phyloP scores from a whole-genome alignment of 2,113 vertebrate species.

The Oxygymnocypris stewartii region DNA sequence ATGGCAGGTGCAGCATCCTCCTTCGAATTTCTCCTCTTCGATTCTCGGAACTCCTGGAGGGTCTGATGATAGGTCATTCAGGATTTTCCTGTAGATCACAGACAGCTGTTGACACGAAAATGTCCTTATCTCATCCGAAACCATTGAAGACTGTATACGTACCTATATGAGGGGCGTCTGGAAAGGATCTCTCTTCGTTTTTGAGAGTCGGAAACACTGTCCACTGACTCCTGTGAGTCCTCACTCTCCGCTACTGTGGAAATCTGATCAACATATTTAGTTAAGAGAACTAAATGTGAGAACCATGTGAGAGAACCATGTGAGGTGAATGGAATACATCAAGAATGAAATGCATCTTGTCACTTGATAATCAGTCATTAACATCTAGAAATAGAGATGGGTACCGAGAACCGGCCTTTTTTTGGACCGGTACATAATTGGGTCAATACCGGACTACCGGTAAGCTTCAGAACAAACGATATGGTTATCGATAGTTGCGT shows the following conservation, averaged over 20 bases:
- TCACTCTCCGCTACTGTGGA: conserved; percentile 97
- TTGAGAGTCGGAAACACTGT: conserved; percentile 95
- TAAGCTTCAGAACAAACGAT: too few relatives aligned
- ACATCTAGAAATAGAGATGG: too few relatives aligned
- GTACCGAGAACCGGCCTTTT: too few relatives aligned
- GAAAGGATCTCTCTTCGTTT: conserved; percentile 98
- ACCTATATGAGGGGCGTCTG: conserved; percentile 97
- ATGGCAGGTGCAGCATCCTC: conserved; percentile 93
- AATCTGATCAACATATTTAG: conserved; percentile 76
- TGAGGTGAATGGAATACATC: background rate
- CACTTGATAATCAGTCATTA: background rate
- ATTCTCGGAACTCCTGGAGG: conserved; percentile 93
- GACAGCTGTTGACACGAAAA: conserved; percentile 8
- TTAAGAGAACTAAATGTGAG: too few relatives aligned
- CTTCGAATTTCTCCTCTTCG: conserved; percentile 97
- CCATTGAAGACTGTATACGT: background rate
- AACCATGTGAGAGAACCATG: too few relatives aligned
- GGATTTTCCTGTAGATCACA: conserved; percentile 86
- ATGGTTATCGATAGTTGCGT: too few relatives aligned
- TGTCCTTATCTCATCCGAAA: background rate
- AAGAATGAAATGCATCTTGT: background rate
- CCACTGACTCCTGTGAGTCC: conserved; percentile 98
- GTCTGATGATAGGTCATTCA: conserved; percentile 97
- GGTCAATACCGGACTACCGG: too few relatives aligned
- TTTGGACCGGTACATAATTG: too few relatives aligned